Evolutionary conservation across 2,888 invertebrate species (phyloP).

Genomic region (Resseliella maxima): DNA sequence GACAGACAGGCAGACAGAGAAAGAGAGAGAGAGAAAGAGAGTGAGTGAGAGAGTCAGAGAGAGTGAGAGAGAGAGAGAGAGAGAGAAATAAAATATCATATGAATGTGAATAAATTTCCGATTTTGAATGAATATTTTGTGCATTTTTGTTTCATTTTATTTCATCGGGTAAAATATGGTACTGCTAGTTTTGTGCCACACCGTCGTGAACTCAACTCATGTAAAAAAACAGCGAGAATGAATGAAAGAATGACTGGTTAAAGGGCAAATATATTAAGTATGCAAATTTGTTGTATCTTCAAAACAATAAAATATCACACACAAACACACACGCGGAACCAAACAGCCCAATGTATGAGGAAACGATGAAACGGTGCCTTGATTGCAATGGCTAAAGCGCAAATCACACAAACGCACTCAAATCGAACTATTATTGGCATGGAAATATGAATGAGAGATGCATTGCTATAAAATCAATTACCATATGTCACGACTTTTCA

Average conservation of each 20-base stretch:
- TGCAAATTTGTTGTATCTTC: slow-evolving; percentile 51
- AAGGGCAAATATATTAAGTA: slow-evolving; percentile 46
- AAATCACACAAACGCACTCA: background rate
- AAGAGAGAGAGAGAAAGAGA: background rate
- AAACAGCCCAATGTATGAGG: background rate
- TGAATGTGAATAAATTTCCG: slow-evolving; percentile 39
- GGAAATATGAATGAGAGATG: background rate
- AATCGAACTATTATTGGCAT: slow-evolving; percentile 10
- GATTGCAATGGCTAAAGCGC: background rate
- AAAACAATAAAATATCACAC: slow-evolving; percentile 41
- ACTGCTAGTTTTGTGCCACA: background rate
- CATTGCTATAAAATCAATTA: slow-evolving; percentile 56
- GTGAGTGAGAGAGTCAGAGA: background rate
- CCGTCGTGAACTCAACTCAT: background rate
- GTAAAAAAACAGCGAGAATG: background rate
- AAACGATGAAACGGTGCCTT: background rate
- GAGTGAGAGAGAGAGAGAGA: background rate
- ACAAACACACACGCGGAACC: background rate
- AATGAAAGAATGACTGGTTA: background rate
- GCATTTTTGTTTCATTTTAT: background rate
- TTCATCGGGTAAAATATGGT: background rate
- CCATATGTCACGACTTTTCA: slow-evolving; percentile 57
- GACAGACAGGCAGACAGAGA: too few species aligned
- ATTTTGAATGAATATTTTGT: background rate
- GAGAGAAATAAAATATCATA: slow-evolving; percentile 10